Evolutionary conservation across 2,888 invertebrate genomes (phyloP), one percentile per base, ranked within the genome.

Genomic region (Gastracanthus pulcherrimus): DNA sequence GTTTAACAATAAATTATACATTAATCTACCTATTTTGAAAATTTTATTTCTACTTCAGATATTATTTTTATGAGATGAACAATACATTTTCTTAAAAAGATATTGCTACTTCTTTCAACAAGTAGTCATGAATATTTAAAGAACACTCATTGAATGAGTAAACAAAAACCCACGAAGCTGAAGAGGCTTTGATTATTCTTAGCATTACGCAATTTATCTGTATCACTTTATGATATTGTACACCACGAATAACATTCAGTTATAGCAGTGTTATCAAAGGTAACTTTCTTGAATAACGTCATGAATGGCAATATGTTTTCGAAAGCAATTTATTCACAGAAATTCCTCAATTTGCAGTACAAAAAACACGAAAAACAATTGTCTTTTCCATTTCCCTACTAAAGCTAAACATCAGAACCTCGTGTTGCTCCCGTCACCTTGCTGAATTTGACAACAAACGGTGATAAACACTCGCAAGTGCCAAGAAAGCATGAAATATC

Each of bases 121-220:
- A 38, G 9, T 19, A n/a, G 16, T 62, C 13, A 34, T 31, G 19
- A 66, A 69, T 75, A 74, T 69, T 69, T 38, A 74, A 80, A 45
- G 26, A 67, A 48, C 11, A 4, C n/a, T 58, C 19, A 23, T 58
- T 58, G n/a, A 60, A 55, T n/a, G 19, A 70, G 16, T 76, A 72
- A 72, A 77, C 75, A 72, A 45, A 76, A 69, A 58, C 45, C 36
- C 13, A 75, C 36, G 23, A 64, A 78, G n/a, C 48, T 23, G 19
- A 66, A 72, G 38, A 62, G 19, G 34, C 51, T 69, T 51, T 74
- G 67, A 74, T 74, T 78, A 78, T 69, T 74, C 19, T 74, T 41
- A 77, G 55, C 23, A 58, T 81, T 77, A 76, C 58, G 48, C 77
- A 81, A 81, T 74, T 76, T 41, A 81, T 77, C 48, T 51, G 31